Evolutionary conservation across 23 tunicate species (phyloP).

Genomic region (Halocynthia roretzi): DNA sequence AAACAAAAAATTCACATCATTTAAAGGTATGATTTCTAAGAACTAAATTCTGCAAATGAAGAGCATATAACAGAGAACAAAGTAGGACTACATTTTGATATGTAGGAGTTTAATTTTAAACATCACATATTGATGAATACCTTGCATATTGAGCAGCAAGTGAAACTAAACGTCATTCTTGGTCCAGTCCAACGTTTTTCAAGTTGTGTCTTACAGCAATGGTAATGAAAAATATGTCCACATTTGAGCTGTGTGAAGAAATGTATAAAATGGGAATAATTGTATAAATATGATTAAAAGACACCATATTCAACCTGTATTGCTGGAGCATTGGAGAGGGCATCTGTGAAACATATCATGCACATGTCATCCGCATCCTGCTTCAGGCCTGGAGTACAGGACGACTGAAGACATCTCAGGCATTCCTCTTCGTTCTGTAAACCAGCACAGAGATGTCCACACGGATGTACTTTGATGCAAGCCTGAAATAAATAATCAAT

Average conservation of each 20-base stretch:
- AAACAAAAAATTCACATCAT: too few species aligned
- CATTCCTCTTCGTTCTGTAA: conserved; percentile 54
- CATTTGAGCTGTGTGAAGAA: conserved; percentile 35
- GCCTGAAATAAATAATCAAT: conserved; percentile 21
- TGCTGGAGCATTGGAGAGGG: conserved; percentile 57
- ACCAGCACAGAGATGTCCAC: conserved; percentile 80
- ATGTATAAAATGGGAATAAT: neutral
- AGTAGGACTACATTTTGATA: too few species aligned
- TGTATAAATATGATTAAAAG: neutral
- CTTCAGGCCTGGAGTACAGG: conserved; percentile 37
- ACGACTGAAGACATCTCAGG: conserved; percentile 51
- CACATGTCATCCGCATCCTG: conserved; percentile 85
- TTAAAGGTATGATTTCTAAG: too few species aligned
- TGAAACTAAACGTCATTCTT: conserved; percentile 58
- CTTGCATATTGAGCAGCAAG: conserved; percentile 73
- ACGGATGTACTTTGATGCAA: conserved; percentile 40
- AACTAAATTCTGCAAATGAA: too few species aligned
- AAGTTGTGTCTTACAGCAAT: conserved; percentile 57
- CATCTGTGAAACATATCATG: conserved; percentile 80
- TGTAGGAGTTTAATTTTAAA: too few species aligned
- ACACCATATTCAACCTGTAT: conserved; percentile 35
- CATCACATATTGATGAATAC: neutral
- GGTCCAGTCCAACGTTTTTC: conserved; percentile 83
- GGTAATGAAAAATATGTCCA: conserved; percentile 69
- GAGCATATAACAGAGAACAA: too few species aligned